Base-by-base conservation (phyloP, 1,140 invertebrate genomes). In the Drosophila kikkawai region DNA sequence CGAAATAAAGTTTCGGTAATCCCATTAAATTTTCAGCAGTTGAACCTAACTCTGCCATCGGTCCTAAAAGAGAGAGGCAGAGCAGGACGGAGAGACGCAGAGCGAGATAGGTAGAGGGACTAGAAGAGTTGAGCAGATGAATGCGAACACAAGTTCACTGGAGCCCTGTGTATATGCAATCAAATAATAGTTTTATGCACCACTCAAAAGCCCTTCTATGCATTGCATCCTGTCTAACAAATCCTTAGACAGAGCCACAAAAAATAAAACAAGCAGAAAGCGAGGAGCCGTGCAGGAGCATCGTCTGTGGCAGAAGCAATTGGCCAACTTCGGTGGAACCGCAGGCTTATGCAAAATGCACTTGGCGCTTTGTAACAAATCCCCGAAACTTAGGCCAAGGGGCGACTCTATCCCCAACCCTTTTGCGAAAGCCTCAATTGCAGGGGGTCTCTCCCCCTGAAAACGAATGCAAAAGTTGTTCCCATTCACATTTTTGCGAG, bases 281-380 rank as follows among this genome's bases (percentile, higher is more conserved):
- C 32, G 7, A 13, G 26, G 12, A 32, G 12, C 19, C 29, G 19
- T 32, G 29, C 32, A 50, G 39, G 50, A 78, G 47, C 13, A 68
- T 50, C 50, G 55, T 45, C 58, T 26, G 48, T 47, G 29, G 26
- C 44, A 78, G 44, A 56, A 44, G 61, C 50, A 67, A 51, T 34
- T 61, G 39, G 65, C 47, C 41, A 74, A 59, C 53, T 69, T 73
- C 36, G 48, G 64, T 63, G 56, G 58, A 69, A 65, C 77, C 80
- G 55, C 85, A 79, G 77, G 80, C 77, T 87, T 87, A 87, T 88
- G 84, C 84, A 90, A 90, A 87, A 84, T 87, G 85, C 84, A 87
- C 75, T 79, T 81, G 80, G 70, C 66, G 69, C 64, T 79, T 61
- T 60, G 63, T 57, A 90, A 81, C 68, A 75, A 81, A 88, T 75